phyloP scores from a whole-genome alignment of 1,140 invertebrate species.

The Drosophila sp. region DNA sequence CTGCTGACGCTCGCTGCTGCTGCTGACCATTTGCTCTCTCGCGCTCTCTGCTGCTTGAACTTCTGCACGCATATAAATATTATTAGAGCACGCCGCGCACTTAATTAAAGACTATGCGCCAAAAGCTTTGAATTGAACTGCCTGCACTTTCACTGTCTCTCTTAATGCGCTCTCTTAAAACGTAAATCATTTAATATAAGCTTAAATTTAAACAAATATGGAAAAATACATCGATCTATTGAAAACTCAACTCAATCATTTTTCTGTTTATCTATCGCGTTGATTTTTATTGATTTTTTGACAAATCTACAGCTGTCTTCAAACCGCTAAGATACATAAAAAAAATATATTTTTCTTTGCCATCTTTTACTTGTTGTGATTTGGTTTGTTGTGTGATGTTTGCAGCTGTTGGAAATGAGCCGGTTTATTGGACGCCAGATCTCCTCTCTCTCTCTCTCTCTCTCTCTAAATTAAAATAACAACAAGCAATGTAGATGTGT shows the following conservation, averaged over 20 bases:
- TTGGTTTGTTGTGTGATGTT: constrained; percentile 46
- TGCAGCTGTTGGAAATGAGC: constrained; percentile 70
- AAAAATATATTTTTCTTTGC: constrained; percentile 36
- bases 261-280: too few relatives aligned
- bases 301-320: too few relatives aligned
- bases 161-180: constrained; percentile 6
- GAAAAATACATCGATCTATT: too few relatives aligned
- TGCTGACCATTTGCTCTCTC: neutral
- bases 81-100: constrained; percentile 38
- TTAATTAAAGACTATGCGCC: constrained; percentile 65
- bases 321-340: too few relatives aligned
- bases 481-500: constrained; percentile 7
- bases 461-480: neutral
- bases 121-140: constrained; percentile 31
- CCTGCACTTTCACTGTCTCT: neutral
- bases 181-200: constrained; percentile 42
- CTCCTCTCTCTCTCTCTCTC: neutral
- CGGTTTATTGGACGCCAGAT: constrained; percentile 46
- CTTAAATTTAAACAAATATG: constrained; percentile 62
- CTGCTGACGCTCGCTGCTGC: neutral
- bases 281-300: too few relatives aligned
- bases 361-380: constrained; percentile 37
- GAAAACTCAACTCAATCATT: too few relatives aligned
- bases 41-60: constrained; percentile 9
- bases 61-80: neutral